Evolutionary conservation across 1,140 invertebrate genomes (phyloP).

Genomic region (Hyles euphorbiae): DNA sequence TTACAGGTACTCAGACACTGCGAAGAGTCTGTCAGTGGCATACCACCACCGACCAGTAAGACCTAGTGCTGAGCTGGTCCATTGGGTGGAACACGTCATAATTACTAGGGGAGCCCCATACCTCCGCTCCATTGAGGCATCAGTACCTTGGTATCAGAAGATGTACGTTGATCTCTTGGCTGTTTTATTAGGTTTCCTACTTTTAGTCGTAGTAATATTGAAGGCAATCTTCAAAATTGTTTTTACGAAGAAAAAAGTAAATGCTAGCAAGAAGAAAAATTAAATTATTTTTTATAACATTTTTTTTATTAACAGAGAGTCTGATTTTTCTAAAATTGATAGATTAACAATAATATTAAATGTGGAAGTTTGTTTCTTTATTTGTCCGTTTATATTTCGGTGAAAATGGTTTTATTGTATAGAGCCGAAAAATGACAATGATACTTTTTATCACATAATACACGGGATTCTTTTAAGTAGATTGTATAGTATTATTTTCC

Average conservation of each 20-base stretch:
- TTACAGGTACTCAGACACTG: conserved; percentile 32
- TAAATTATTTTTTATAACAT: neutral
- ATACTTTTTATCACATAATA: too few relatives aligned
- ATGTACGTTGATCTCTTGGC: conserved; percentile 1
- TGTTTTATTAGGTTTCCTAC: neutral
- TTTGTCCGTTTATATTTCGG: too few relatives aligned
- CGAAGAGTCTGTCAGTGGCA: conserved; percentile 32
- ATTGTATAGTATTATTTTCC: too few relatives aligned
- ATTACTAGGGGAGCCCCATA: conserved; percentile 41
- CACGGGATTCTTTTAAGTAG: too few relatives aligned
- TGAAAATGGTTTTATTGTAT: too few relatives aligned
- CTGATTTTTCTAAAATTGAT: too few relatives aligned
- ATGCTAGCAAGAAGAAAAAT: neutral
- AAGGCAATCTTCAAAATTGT: neutral
- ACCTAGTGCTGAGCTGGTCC: conserved; percentile 38
- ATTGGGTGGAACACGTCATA: conserved; percentile 45
- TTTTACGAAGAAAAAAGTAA: neutral
- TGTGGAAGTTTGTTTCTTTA: too few relatives aligned
- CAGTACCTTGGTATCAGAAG: conserved; percentile 15
- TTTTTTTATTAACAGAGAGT: too few relatives aligned
- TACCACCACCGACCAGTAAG: conserved; percentile 42
- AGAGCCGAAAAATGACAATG: too few relatives aligned
- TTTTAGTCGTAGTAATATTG: neutral
- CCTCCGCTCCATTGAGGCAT: conserved; percentile 31
- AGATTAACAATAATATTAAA: too few relatives aligned